Percentiles rank a stretch among this genome's conserved stretches.
phyloP scores from a whole-genome alignment of 2,797 vertebrate genomes.

The Enteromius afrohamiltoni region DNA sequence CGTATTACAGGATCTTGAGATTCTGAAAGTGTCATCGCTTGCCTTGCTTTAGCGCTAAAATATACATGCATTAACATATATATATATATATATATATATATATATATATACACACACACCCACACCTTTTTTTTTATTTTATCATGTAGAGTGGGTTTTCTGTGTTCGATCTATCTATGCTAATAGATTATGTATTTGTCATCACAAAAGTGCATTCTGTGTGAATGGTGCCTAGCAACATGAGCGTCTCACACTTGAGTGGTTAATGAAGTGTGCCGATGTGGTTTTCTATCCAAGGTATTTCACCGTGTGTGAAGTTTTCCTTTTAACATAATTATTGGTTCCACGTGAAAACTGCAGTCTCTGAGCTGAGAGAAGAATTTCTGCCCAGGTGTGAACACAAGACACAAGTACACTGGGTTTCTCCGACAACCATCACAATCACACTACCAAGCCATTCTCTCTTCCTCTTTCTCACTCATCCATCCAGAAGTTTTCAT shows the following conservation, averaged over 20 bases:
- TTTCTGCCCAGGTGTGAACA: conserved; percentile 46
- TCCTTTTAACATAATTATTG: not conserved
- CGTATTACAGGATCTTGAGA: too few relatives aligned
- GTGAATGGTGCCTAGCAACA: too few relatives aligned
- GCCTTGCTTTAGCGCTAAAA: not conserved
- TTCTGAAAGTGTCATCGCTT: too few relatives aligned
- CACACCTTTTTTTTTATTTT: not conserved
- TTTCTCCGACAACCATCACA: conserved; percentile 8
- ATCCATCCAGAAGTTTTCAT: conserved; percentile 11
- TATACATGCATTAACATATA: not conserved
- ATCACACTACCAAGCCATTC: conserved; percentile 4
- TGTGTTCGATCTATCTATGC: not conserved
- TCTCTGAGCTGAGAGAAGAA: conserved; percentile 2
- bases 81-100: not conserved
- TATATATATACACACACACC: too few relatives aligned
- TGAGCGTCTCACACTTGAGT: too few relatives aligned
- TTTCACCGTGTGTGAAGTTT: conserved; percentile 8
- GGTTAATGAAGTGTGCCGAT: too few relatives aligned
- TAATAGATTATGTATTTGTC: too few relatives aligned
- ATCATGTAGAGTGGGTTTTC: not conserved
- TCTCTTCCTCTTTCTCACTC: not conserved
- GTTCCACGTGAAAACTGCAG: not conserved
- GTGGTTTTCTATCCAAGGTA: not conserved
- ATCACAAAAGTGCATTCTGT: too few relatives aligned
- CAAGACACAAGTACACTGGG: not conserved